Conservation (phyloP, 1,140 invertebrate genomes). For the Ruditapes philippinarum region DNA sequence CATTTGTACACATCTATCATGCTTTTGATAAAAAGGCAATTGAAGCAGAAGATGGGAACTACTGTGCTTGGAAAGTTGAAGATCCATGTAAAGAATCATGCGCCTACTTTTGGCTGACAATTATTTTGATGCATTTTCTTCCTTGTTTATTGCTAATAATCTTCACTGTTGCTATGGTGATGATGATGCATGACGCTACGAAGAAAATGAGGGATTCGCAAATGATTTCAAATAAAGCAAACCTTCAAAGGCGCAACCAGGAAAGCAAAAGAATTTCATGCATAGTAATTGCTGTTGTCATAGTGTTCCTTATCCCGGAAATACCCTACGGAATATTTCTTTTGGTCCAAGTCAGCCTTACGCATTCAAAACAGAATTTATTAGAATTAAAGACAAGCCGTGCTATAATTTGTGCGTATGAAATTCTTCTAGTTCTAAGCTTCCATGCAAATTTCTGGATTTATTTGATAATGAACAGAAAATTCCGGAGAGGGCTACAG, state of each 20-base stretch:
- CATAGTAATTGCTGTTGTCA: conserved; percentile 40
- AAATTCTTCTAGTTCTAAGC: conserved; percentile 37
- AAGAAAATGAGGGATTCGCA: background rate
- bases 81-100: conserved; percentile 17
- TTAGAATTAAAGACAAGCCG: conserved; percentile 25
- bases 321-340: conserved; percentile 49
- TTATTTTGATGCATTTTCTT: conserved; percentile 46
- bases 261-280: conserved; percentile 47
- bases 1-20: conserved; percentile 58
- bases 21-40: conserved; percentile 16
- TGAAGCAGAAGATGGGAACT: background rate
- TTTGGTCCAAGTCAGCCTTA: background rate
- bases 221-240: conserved; percentile 24
- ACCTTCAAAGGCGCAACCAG: background rate
- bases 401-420: conserved; percentile 17
- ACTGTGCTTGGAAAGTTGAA: conserved; percentile 42
- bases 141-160: conserved; percentile 37
- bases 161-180: conserved; percentile 17
- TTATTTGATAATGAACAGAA: conserved; percentile 38
- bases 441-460: conserved; percentile 67
- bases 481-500: conserved; percentile 32
- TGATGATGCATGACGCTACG: background rate
- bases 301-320: conserved; percentile 62
- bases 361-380: background rate
- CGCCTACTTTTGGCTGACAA: conserved; percentile 44